These are phyloP conservation scores for Aviceda subcristata DNA, from an alignment of 2,113 vertebrate species.

Conservation along the genomic window DNA sequence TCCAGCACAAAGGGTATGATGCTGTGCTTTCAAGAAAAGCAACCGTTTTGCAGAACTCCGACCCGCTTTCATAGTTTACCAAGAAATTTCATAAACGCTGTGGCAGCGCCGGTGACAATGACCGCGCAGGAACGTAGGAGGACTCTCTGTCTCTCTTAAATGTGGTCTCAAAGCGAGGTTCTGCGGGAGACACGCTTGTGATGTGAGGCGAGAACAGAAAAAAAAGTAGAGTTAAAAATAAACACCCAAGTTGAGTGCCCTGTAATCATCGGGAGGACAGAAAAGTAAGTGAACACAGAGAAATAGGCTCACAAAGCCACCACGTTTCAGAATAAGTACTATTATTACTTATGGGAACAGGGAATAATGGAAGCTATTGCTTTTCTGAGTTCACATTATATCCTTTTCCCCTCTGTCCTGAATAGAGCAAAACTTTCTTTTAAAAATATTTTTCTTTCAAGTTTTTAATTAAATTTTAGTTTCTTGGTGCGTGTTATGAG, in stretches of 20 bases:
- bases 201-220: constrained; percentile 26
- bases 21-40: constrained; percentile 14
- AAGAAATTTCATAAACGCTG: not conserved
- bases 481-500: not conserved
- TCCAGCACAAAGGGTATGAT: not conserved
- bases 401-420: not conserved
- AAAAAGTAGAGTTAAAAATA: constrained; percentile 63
- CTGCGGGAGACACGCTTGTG: constrained; percentile 19
- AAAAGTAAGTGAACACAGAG: constrained; percentile 46
- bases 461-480: not conserved
- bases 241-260: constrained; percentile 37
- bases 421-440: constrained; percentile 12
- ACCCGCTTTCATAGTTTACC: not conserved
- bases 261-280: constrained; percentile 32
- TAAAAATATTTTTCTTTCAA: not conserved
- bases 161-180: not conserved
- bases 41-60: not conserved
- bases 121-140: not conserved
- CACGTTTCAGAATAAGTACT: not conserved
- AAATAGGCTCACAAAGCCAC: not conserved
- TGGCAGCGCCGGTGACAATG: constrained; percentile 9
- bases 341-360: constrained; percentile 56
- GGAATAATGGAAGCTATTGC: constrained; percentile 54
- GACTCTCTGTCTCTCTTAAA: not conserved
- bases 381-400: constrained; percentile 25